Conservation (phyloP, 2,888 invertebrate species). For the Brachyopa scutellaris region DNA sequence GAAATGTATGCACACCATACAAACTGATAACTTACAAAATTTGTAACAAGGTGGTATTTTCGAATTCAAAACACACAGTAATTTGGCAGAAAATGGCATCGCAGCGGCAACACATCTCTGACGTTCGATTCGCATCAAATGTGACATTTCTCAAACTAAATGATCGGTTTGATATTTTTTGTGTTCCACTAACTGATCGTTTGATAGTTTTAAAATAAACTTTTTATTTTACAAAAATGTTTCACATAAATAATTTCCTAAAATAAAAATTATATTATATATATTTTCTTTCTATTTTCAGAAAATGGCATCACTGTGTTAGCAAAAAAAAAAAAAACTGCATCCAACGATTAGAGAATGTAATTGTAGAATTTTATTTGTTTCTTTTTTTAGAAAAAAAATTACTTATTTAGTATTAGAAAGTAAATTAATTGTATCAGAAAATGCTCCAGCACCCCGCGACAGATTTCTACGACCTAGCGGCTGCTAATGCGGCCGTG, state of each 20-base stretch:
- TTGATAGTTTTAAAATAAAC: constrained; percentile 27
- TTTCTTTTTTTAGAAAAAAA: not conserved
- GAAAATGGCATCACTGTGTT: constrained; percentile 64
- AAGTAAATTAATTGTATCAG: constrained; percentile 38
- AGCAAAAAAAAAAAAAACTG: constrained; percentile 12
- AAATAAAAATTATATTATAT: constrained; percentile 6
- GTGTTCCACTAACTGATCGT: constrained; percentile 38
- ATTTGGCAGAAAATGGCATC: constrained; percentile 40
- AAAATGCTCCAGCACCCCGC: constrained; percentile 82
- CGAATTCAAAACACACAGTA: constrained; percentile 7
- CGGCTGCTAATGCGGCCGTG: constrained; percentile 80
- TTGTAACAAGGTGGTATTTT: constrained; percentile 33
- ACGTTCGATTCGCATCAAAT: constrained; percentile 59
- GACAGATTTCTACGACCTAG: constrained; percentile 81
- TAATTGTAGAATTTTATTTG: constrained; percentile 24
- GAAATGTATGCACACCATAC: constrained; percentile 35
- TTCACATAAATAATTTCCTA: not conserved
- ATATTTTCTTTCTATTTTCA: constrained; percentile 67
- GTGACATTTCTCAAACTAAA: constrained; percentile 68
- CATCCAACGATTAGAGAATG: constrained; percentile 17
- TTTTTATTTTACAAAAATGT: constrained; percentile 34
- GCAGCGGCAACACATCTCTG: constrained; percentile 14
- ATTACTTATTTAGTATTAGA: constrained; percentile 1
- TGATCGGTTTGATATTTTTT: constrained; percentile 43
- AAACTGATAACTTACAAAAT: constrained; percentile 47